Percentiles rank a stretch among this genome's conserved stretches.
Conservation (phyloP, 2,888 invertebrate species). For the Catocala fraxini region DNA sequence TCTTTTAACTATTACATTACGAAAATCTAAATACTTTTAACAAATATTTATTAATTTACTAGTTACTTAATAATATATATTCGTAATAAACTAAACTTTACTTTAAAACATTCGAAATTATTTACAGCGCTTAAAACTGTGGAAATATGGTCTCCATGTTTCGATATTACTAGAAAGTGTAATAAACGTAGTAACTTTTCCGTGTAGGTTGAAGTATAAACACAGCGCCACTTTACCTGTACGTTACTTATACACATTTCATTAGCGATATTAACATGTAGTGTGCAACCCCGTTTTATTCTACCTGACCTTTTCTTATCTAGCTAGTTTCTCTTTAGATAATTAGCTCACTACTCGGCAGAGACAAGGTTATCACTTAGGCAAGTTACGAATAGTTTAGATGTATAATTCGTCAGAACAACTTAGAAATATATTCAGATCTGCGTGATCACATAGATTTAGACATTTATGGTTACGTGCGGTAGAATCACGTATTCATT, state of each 20-base stretch:
- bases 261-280: conserved; percentile 14
- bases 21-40: no score
- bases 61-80: no score
- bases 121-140: no score
- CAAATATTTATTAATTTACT: no score
- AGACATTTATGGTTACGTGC: no score
- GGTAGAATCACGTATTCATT: no score
- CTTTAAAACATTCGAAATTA: no score
- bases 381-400: conserved; percentile 22
- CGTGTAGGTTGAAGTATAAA: not conserved
- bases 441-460: no score
- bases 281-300: conserved; percentile 18
- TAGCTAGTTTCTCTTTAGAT: conserved; percentile 8
- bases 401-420: conserved; percentile 12
- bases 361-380: conserved; percentile 1
- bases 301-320: conserved; percentile 17
- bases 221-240: conserved; percentile 1
- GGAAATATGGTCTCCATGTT: no score
- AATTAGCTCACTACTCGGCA: conserved; percentile 20
- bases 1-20: no score
- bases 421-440: not conserved
- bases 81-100: no score
- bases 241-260: conserved; percentile 8
- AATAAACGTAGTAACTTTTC: conserved; percentile 3
- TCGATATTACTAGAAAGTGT: no score